A percentile compares a stretch with the other conserved stretches of the same genome.
These are phyloP conservation scores for Malacoctenus gilli DNA, from an alignment of 2,797 vertebrate genomes.

Conservation along the genomic window DNA sequence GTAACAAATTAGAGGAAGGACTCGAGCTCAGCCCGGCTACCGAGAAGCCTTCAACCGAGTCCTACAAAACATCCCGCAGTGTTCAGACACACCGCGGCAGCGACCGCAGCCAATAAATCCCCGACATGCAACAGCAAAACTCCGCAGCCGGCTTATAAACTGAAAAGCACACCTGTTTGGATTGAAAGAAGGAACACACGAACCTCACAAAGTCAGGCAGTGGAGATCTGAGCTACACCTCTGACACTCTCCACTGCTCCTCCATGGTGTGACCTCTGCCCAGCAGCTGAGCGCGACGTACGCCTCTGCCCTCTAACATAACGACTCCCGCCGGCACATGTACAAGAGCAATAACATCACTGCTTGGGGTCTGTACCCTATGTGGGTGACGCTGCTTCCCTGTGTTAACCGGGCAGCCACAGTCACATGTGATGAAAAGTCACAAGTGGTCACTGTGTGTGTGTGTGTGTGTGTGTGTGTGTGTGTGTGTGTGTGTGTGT, in stretches of 20 bases:
- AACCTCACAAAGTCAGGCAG: conserved; percentile 55
- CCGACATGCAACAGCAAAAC: no score
- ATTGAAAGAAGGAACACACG: conserved; percentile 49
- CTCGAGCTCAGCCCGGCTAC: conserved; percentile 14
- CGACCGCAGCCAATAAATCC: conserved; percentile 7
- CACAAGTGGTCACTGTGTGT: conserved; percentile 71
- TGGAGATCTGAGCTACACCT: conserved; percentile 43
- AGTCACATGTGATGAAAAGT: conserved; percentile 73
- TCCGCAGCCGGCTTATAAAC: neutral
- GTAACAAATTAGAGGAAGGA: conserved; percentile 55
- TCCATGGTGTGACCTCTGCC: conserved; percentile 56
- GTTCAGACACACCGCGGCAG: conserved; percentile 12
- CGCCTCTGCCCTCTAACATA: conserved; percentile 38
- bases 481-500: conserved; percentile 5
- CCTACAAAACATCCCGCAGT: conserved; percentile 16
- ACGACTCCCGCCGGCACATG: conserved; percentile 40
- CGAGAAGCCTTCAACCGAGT: conserved; percentile 9
- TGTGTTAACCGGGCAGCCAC: conserved; percentile 52
- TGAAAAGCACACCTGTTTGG: neutral
- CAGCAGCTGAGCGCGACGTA: conserved; percentile 45
- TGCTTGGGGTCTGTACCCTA: conserved; percentile 34
- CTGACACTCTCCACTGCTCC: conserved; percentile 32
- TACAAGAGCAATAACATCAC: conserved; percentile 55
- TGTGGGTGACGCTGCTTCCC: conserved; percentile 32
- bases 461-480: conserved; percentile 22